These are phyloP conservation scores for Odontomyia ornata DNA, from an alignment of 2,888 invertebrate species.

Conservation along the genomic window DNA sequence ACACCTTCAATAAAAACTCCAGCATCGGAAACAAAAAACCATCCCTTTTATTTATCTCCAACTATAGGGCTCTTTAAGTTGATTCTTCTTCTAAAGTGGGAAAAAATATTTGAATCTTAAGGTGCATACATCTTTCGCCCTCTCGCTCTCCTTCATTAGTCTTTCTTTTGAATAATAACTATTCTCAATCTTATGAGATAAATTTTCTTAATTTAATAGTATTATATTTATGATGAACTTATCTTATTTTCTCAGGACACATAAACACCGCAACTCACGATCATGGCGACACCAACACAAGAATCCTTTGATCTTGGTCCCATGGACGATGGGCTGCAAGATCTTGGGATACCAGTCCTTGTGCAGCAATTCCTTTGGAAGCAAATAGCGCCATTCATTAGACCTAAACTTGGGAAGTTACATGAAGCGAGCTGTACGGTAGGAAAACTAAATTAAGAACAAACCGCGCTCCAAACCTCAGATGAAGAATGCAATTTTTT, in stretches of 20 bases:
- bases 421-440: conserved; percentile 98
- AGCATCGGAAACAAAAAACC: too few relatives aligned
- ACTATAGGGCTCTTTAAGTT: too few relatives aligned
- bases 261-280: conserved; percentile 38
- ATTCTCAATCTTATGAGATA: too few relatives aligned
- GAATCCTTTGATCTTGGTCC: conserved; percentile 50
- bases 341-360: conserved; percentile 88
- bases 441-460: conserved; percentile 62
- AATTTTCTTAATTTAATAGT: too few relatives aligned
- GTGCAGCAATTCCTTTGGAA: conserved; percentile 98
- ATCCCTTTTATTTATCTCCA: too few relatives aligned
- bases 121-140: too few relatives aligned
- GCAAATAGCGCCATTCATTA: conserved; percentile 95
- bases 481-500: conserved; percentile 27
- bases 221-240: too few relatives aligned
- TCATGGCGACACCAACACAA: conserved; percentile 52
- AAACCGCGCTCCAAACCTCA: not conserved
- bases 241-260: not conserved
- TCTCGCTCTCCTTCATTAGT: too few relatives aligned
- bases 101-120: too few relatives aligned
- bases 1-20: too few relatives aligned
- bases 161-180: too few relatives aligned
- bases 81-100: too few relatives aligned
- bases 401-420: conserved; percentile 93
- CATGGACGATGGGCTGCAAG: conserved; percentile 72